Evolutionary conservation across 2,113 vertebrate species (phyloP), one percentile per base, ranked within the genome.

Genomic region (Laticauda colubrina): DNA sequence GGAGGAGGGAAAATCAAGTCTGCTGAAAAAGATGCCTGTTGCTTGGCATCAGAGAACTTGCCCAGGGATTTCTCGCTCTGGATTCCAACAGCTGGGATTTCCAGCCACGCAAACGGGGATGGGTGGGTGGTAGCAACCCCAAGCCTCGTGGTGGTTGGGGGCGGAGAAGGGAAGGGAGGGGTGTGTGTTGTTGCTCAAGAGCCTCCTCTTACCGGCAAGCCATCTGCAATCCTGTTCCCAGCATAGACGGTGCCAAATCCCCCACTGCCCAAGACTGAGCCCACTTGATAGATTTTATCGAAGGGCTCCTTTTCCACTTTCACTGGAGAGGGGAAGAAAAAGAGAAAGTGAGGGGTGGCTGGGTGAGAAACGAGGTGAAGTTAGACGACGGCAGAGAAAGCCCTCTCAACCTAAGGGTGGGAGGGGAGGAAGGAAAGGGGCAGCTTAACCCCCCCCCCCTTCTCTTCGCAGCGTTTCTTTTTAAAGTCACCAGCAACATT

Each of bases 181-280:
- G 43, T 45, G 45, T 45, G 45, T 45, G 45, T 45, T 61, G 56
- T 12, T 24, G 29, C 1, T 7, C 21, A 39, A 39, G 85, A 23
- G 23, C 54, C 51, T 89, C 45, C 24, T 96, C 98, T 99, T 97
- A 99, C 99, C 98, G 98, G 98, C 95, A 99, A 97, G 94, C 98
- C 98, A 96, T 99, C 99, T 24, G 98, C 98, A 94, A 99, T 95
- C 94, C 99, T 97, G 96, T 95, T 98, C 53, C 98, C 99, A 39
- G 98, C 98, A 96, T 99, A 99, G 61, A 99, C 99, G 0, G 99
- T 99, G 51, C 99, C 99, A 89, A 99, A 99, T 1, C 99, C 99
- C 0, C 99, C 99, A 95, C 99, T 99, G 90, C 99, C 99, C 93
- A 99, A 96, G 69, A 99, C 98, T 0, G 99, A 98, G 87, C 99